phyloP scores from a whole-genome alignment of 2,797 vertebrate species.

The Sarcophilus harrisii region DNA sequence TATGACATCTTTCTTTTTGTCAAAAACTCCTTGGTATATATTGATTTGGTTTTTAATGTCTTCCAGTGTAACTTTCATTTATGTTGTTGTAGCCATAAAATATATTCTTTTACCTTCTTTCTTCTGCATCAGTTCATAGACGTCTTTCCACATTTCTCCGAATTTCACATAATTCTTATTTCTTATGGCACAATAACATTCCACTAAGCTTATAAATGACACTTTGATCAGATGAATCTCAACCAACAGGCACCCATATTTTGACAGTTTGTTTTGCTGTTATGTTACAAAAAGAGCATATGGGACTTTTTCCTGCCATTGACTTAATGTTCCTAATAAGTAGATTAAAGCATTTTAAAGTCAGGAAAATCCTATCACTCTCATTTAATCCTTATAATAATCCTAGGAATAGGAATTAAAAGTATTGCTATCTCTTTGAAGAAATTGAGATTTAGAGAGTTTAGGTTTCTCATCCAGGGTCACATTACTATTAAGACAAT shows the following conservation, averaged over 20 bases:
- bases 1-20: not conserved
- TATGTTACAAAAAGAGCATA: not conserved
- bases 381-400: not conserved
- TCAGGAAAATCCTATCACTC: no score
- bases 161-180: not conserved
- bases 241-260: not conserved
- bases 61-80: not conserved
- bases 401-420: not conserved
- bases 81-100: not conserved
- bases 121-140: not conserved
- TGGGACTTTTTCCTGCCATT: not conserved
- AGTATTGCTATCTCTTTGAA: not conserved
- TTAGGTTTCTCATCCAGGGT: not conserved
- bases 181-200: not conserved
- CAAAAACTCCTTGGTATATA: not conserved
- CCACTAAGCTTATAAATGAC: not conserved
- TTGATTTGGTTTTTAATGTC: not conserved
- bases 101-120: not conserved
- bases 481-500: no score
- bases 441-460: not conserved
- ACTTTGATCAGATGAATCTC: not conserved
- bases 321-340: not conserved
- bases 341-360: not conserved
- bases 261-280: not conserved
- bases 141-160: not conserved